Percentiles rank a stretch among this genome's conserved stretches.
These are phyloP conservation scores for Carcina quercana DNA, from an alignment of 2,888 invertebrate genomes.

Conservation along the genomic window DNA sequence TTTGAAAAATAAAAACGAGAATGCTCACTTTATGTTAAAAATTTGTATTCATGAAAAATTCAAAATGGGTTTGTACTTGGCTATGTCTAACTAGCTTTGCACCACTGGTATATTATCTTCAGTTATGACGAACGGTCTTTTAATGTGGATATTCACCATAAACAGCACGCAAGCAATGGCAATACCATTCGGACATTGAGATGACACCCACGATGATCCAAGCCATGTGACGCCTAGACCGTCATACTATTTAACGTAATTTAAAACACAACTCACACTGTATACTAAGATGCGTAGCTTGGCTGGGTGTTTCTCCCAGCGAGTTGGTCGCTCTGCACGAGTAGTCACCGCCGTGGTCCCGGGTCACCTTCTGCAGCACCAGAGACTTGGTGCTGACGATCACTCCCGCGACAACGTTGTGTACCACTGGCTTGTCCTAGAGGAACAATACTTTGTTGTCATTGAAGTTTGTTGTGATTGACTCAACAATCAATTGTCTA, in stretches of 20 bases:
- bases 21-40: background rate
- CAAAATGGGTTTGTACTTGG: background rate
- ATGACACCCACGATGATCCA: too few relatives aligned
- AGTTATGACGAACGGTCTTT: too few relatives aligned
- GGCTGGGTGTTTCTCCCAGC: constrained; percentile 86
- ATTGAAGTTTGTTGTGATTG: too few relatives aligned
- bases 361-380: constrained; percentile 88
- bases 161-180: too few relatives aligned
- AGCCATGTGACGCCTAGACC: too few relatives aligned
- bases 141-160: too few relatives aligned
- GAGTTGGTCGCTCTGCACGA: constrained; percentile 89
- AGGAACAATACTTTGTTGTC: too few relatives aligned
- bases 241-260: too few relatives aligned
- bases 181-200: too few relatives aligned
- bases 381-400: constrained; percentile 92
- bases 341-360: constrained; percentile 88
- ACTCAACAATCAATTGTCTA: too few relatives aligned
- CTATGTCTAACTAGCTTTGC: too few relatives aligned
- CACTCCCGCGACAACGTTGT: constrained; percentile 88
- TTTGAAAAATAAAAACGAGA: background rate
- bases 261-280: constrained; percentile 80
- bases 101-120: too few relatives aligned
- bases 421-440: constrained; percentile 85
- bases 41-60: background rate
- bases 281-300: constrained; percentile 84